These are phyloP conservation scores for Diacarnus erythraeanus DNA, from an alignment of 37 sponge, comb jelly and placozoan genomes.

Conservation along the genomic window DNA sequence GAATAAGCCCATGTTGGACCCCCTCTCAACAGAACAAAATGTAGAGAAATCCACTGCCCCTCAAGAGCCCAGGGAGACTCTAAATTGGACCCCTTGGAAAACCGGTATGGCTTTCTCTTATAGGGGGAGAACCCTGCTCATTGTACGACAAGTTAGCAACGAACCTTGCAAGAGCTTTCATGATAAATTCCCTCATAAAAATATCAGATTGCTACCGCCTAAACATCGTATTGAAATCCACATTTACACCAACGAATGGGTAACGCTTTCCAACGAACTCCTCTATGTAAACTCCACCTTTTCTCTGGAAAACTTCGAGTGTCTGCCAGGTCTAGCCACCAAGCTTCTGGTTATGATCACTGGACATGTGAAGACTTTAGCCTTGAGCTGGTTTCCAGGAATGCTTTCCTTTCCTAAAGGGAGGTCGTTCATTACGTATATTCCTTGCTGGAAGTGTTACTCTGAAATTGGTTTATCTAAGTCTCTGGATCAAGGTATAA, in stretches of 20 bases:
- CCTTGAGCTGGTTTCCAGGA: conserved; percentile 71
- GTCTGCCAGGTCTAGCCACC: conserved; percentile 45
- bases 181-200: background rate
- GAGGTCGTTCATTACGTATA: conserved; percentile 10
- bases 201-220: background rate
- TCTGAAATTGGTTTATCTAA: conserved; percentile 7
- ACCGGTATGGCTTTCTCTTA: conserved; percentile 51
- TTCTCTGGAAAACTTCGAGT: background rate
- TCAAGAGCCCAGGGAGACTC: conserved; percentile 6
- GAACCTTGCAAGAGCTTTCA: background rate
- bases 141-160: conserved; percentile 42
- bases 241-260: conserved; percentile 48
- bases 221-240: conserved; percentile 46
- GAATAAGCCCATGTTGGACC: no score
- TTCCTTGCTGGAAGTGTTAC: conserved; percentile 82
- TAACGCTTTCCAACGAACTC: conserved; percentile 11
- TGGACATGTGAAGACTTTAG: conserved; percentile 69
- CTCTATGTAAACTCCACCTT: background rate
- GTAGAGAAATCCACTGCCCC: no score
- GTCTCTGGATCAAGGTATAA: background rate
- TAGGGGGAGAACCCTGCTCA: conserved; percentile 46
- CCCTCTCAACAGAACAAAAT: no score
- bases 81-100: conserved; percentile 76
- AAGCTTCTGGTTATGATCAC: conserved; percentile 61
- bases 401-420: conserved; percentile 21